Percentiles rank a stretch among this genome's conserved stretches.
Conservation (phyloP, 2,888 invertebrate species). For the Thymelicus acteon region DNA sequence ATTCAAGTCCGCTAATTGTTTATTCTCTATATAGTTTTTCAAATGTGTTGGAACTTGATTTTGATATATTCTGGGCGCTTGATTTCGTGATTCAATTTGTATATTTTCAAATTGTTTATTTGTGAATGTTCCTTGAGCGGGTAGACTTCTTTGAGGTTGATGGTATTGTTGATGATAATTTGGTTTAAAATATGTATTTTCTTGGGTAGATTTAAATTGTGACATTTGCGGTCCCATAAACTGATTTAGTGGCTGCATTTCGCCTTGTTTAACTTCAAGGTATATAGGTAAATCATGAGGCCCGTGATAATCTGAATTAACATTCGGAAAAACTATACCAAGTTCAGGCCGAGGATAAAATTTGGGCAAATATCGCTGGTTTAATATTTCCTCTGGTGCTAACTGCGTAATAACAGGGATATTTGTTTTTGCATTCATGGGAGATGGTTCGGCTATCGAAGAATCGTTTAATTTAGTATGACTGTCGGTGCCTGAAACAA, state of each 20-base stretch:
- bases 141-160: not conserved
- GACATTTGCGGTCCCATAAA: not conserved
- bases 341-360: slow-evolving; percentile 4
- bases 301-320: slow-evolving; percentile 1
- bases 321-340: not conserved
- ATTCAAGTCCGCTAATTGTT: not conserved
- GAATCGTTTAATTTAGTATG: not conserved
- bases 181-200: not conserved
- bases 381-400: not conserved
- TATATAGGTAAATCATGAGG: not conserved
- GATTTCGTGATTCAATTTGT: not conserved
- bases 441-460: not conserved
- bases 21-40: not conserved
- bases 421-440: not conserved
- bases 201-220: not conserved
- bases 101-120: not conserved
- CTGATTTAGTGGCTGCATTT: not conserved
- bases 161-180: not conserved
- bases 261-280: slow-evolving; percentile 3
- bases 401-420: not conserved
- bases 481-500: slow-evolving; percentile 11
- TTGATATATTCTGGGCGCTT: not conserved
- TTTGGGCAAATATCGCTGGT: not conserved
- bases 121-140: not conserved
- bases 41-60: not conserved